phyloP scores from a whole-genome alignment of 2,888 invertebrate species.

The Proisotoma minuta region DNA sequence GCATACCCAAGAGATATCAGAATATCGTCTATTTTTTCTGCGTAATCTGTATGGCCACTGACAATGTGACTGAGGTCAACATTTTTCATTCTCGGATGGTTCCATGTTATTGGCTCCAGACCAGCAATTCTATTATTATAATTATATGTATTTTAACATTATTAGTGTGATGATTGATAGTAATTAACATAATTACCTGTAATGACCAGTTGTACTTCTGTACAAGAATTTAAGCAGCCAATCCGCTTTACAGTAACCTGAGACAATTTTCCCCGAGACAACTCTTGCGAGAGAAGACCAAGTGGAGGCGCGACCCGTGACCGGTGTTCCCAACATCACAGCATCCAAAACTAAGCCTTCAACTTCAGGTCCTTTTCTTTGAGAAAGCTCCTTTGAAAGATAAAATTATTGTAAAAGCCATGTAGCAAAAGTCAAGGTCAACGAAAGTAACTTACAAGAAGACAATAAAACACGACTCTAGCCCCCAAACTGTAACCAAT shows the following conservation, averaged over 20 bases:
- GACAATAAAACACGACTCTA: constrained; percentile 62
- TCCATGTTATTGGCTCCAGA: constrained; percentile 45
- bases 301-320: constrained; percentile 54
- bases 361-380: constrained; percentile 54
- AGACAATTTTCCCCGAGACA: constrained; percentile 62
- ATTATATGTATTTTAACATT: not conserved
- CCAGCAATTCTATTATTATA: constrained; percentile 41
- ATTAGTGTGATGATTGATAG: not conserved
- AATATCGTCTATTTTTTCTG: constrained; percentile 56
- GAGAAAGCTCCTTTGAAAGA: constrained; percentile 53
- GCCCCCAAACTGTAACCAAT: constrained; percentile 66
- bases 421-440: not conserved
- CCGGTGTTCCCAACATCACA: constrained; percentile 62
- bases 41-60: constrained; percentile 59
- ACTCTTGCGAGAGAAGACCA: constrained; percentile 58
- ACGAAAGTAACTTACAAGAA: constrained; percentile 53
- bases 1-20: constrained; percentile 43
- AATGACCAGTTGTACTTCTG: constrained; percentile 59
- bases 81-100: constrained; percentile 44
- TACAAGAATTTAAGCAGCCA: constrained; percentile 64
- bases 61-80: constrained; percentile 45
- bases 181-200: constrained; percentile 50
- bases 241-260: constrained; percentile 61
- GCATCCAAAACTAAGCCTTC: constrained; percentile 64
- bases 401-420: constrained; percentile 15